Conservation (phyloP, 2,113 vertebrate species). For the Promerops cafer region DNA sequence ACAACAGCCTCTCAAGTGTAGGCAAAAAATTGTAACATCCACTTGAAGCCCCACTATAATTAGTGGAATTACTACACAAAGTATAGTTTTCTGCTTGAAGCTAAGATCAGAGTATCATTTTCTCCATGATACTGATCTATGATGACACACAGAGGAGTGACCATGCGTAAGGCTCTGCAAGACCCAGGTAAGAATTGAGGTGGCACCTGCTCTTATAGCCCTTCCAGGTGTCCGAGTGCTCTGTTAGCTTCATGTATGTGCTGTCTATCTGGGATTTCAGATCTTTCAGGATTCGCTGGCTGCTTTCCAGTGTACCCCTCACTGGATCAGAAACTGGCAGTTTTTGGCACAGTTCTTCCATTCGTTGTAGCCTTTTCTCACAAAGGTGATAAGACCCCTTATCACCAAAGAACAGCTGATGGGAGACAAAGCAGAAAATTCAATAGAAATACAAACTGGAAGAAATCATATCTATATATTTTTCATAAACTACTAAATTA, state of each 20-base stretch:
- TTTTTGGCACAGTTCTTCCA: conserved; percentile 87
- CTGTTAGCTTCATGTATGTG: conserved; percentile 75
- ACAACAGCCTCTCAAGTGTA: neutral
- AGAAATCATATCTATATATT: neutral
- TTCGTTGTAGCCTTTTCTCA: conserved; percentile 84
- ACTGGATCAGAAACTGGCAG: conserved; percentile 83
- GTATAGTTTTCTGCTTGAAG: neutral
- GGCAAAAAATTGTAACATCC: neutral
- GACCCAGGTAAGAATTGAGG: neutral
- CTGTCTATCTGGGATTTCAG: conserved; percentile 76
- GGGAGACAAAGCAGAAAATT: conserved; percentile 1
- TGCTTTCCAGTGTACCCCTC: conserved; percentile 67
- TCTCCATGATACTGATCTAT: neutral
- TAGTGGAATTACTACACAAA: neutral
- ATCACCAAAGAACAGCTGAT: conserved; percentile 86
- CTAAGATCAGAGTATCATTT: neutral
- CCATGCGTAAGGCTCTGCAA: neutral
- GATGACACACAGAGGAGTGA: neutral
- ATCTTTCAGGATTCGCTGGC: conserved; percentile 73
- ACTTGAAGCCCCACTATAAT: neutral
- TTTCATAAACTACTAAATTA: neutral
- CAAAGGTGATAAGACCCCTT: conserved; percentile 80
- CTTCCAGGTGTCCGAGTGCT: conserved; percentile 87
- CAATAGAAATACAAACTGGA: neutral
- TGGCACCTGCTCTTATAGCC: conserved; percentile 83